Evolutionary conservation across 2,113 vertebrate species (phyloP), one percentile per base, ranked within the genome.

Genomic region (Gambusia holbrooki): DNA sequence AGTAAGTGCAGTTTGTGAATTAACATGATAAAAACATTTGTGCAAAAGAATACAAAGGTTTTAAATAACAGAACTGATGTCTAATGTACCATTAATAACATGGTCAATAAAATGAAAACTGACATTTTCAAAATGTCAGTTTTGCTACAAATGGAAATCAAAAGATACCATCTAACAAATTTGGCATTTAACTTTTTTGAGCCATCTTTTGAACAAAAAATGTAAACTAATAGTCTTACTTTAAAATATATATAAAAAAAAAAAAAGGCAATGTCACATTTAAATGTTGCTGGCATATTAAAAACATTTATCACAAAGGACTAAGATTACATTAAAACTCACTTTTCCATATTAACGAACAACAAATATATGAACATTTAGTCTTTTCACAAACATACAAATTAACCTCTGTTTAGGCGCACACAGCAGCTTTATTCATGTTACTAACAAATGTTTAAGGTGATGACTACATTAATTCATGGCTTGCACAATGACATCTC

Each of bases 1-100:
- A 95, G 95, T 91, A 94, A 93, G 94, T 70, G 85, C 92, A 94
- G 91, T 90, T 94, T 89, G 74, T 93, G 89, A 93, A 89, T 93
- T 87, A 87, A 81, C 80, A 74, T 71, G 32, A 66, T 74, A 4
- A 4, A 68, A 77, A 82, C 93, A 90, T 94, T 95, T 92, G 94
- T 95, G 93, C 92, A 95, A 95, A 95, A 94, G 94, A 87, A 93
- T 92, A 92, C 25, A 65, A 63, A 73, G 48, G 22, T 3, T 8
- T 14, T 45, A 64, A 6, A 66, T 51, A 68, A 83, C 63, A 62
- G 33, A 27, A 74, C 61, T 61, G 42, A 72, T 86, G 29, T 70
- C 69, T 64, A 64, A 70, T 54, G 15, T 28, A 28, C 60, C 51
- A 73, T 63, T 62, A 69, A 28, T 45, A 66, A 29, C 25, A 76